Percentiles rank a stretch among this genome's conserved stretches.
phyloP scores from a whole-genome alignment of 2,888 invertebrate genomes.

The Andrena fulva region DNA sequence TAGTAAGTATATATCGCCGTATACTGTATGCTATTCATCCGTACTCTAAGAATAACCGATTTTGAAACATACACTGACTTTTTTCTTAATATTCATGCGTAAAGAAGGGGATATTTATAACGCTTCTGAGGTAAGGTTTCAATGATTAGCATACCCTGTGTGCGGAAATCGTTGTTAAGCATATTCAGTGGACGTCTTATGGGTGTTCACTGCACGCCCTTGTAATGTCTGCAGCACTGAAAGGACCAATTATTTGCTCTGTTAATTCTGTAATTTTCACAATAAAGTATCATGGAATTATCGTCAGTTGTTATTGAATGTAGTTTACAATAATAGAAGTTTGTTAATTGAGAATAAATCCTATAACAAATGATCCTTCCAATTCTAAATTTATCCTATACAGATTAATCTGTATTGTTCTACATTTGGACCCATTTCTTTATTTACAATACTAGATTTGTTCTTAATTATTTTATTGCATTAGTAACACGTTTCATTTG shows the following conservation, averaged over 20 bases:
- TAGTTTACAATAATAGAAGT: not conserved
- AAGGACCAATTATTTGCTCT: not conserved
- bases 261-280: not conserved
- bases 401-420: not conserved
- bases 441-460: not conserved
- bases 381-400: not conserved
- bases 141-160: not conserved
- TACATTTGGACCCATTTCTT: not conserved
- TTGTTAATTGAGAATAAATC: not conserved
- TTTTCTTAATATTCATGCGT: not conserved
- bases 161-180: not conserved
- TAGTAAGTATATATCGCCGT: slow-evolving; percentile 38
- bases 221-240: not conserved
- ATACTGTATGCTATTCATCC: not conserved
- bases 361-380: not conserved
- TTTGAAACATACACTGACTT: not conserved
- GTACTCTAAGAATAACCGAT: not conserved
- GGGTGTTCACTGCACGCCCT: not conserved
- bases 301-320: too few species aligned
- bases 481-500: slow-evolving; percentile 43
- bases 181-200: not conserved
- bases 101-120: not conserved
- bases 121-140: not conserved
- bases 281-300: not conserved
- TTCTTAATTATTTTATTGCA: not conserved